Conservation (phyloP, 2,113 vertebrate genomes). For the Neogale vison region DNA sequence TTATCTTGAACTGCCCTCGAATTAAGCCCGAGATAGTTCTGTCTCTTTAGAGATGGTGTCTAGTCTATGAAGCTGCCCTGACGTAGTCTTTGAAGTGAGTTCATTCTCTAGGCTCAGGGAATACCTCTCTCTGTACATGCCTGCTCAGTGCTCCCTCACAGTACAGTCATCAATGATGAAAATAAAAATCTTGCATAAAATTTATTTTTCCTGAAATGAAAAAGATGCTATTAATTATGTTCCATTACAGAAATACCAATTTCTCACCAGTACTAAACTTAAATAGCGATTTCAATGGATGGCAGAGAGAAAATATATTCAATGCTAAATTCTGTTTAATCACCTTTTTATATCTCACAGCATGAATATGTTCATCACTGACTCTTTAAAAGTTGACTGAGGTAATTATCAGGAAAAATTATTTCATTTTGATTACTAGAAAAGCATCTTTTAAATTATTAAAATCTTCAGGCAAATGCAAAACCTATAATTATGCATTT, state of each 20-base stretch:
- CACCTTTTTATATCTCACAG: conserved; percentile 54
- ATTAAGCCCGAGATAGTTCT: background rate
- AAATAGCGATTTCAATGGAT: conserved; percentile 26
- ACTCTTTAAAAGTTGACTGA: conserved; percentile 56
- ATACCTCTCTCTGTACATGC: background rate
- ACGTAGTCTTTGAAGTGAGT: background rate
- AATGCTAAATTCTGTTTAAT: conserved; percentile 53
- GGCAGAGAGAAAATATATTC: conserved; percentile 6
- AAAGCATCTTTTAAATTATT: conserved; percentile 67
- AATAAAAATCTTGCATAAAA: background rate
- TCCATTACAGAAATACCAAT: conserved; percentile 34
- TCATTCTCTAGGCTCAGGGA: background rate
- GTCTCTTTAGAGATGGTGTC: background rate
- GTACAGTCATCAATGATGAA: background rate
- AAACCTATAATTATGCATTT: conserved; percentile 69
- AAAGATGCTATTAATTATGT: background rate
- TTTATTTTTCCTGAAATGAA: background rate
- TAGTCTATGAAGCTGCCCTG: background rate
- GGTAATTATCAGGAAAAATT: conserved; percentile 55
- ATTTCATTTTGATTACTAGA: conserved; percentile 66
- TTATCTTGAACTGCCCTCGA: background rate
- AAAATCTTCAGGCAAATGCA: conserved; percentile 59
- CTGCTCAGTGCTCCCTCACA: background rate
- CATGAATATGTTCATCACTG: conserved; percentile 51
- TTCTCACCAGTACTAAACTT: conserved; percentile 36